phyloP scores from a whole-genome alignment of 2,797 vertebrate species.

The Simalia tracyae region DNA sequence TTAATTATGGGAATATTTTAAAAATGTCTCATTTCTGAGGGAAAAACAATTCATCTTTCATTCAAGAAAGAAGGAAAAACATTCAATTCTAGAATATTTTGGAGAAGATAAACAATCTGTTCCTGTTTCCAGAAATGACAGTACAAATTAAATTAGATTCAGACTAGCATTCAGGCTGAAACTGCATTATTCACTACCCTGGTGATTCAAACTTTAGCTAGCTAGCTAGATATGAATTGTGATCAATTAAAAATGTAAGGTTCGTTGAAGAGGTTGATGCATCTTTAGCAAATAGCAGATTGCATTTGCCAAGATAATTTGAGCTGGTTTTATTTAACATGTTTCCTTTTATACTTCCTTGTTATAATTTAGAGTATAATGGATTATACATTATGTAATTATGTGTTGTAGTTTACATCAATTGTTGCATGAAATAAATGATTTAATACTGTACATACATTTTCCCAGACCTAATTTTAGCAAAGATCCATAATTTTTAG shows the following conservation, averaged over 20 bases:
- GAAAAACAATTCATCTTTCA: neutral
- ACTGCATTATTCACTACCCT: neutral
- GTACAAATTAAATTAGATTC: conserved; percentile 16
- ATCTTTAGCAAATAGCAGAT: neutral
- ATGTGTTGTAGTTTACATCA: neutral
- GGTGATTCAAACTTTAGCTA: neutral
- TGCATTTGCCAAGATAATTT: neutral
- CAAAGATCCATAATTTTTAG: neutral
- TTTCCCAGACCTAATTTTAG: neutral
- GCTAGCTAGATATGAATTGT: no score
- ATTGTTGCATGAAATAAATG: neutral
- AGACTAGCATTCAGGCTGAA: neutral
- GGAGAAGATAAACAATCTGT: conserved; percentile 31
- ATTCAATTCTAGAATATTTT: neutral
- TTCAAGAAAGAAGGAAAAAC: conserved; percentile 23
- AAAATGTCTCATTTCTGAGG: conserved; percentile 49
- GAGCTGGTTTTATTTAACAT: neutral
- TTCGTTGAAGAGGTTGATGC: neutral
- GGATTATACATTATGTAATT: neutral
- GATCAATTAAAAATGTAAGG: neutral
- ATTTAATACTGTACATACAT: neutral
- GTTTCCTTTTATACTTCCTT: neutral
- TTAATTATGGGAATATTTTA: conserved; percentile 53
- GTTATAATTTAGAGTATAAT: neutral
- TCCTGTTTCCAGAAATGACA: conserved; percentile 34